phyloP scores from a whole-genome alignment of 2,797 vertebrate genomes.

The Morus bassanus region DNA sequence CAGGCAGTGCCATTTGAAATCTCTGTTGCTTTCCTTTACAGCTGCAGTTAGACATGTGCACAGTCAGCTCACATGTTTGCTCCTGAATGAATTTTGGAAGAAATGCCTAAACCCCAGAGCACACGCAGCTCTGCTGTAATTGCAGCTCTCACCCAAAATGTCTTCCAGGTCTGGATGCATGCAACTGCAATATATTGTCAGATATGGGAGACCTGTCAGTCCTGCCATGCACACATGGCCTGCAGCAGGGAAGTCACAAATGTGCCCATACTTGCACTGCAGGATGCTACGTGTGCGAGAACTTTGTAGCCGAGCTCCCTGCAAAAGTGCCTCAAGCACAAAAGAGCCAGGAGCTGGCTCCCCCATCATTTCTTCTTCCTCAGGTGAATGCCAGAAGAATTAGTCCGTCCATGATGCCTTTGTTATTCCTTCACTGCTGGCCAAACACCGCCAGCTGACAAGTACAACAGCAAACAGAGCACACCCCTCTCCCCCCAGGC shows the following conservation, averaged over 20 bases:
- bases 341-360: not conserved
- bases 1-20: not conserved
- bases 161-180: not conserved
- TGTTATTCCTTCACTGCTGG: not conserved
- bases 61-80: not conserved
- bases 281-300: rapidly evolving
- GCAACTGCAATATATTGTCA: rapidly evolving
- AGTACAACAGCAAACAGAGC: not conserved
- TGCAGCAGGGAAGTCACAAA: too few relatives aligned
- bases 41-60: not conserved
- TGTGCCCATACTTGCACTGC: rapidly evolving
- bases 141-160: not conserved
- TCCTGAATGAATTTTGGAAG: not conserved
- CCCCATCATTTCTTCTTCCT: not conserved
- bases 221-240: not conserved
- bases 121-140: not conserved
- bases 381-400: not conserved
- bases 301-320: too few relatives aligned
- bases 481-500: not conserved
- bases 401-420: not conserved
- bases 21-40: not conserved
- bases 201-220: rapidly evolving
- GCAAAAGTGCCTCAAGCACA: not conserved
- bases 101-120: not conserved
- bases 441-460: not conserved